Base-by-base conservation (phyloP, 2,888 invertebrate genomes). In the Scaptomyza caliginosa region DNA sequence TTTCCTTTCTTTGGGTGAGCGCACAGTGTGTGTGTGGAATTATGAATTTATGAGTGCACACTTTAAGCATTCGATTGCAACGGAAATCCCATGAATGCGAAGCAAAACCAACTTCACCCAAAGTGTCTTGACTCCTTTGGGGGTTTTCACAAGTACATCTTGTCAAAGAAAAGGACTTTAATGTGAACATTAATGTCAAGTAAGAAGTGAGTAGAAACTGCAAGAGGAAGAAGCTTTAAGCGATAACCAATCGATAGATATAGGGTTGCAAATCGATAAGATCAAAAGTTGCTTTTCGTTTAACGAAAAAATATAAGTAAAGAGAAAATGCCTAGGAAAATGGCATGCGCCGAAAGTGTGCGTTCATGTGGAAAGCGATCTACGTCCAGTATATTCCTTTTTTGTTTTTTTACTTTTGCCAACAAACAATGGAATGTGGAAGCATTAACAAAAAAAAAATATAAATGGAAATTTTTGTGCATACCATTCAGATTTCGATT, bases 321-420 rank as follows among this genome's bases (percentile, higher is more conserved):
- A 16, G 11, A 6, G 17, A 2, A 11, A 28, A 43, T 34, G 3
- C 16, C 16, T 34, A 23, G 21, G 11, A 16, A 1, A 7, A 1
- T 58, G 79, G 75, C 82, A 54, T 83, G 82, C 62, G 82, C 57
- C 84, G 55, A 74, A 77, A 77, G 79, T 76, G 82, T 77, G 84
- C 74, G 50, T 52, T 67, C 55, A 51, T 63, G 60, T 56, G 70
- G 64, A 74, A 76, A 76, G 49, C 46, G 54, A 69, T 55, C 28
- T 50, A 43, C 62, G 67, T 71, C 74, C 67, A 55, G 59, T 65
- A 6, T 8, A 26, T 26, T 6, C 11, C 1, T 43, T 11, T 0
- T 2, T 3, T 6, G n/a, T 13, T 13, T 13, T 23, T 10, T 11
- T n/a, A 11, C 19, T 56, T 28, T 59, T 32, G 66, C 21, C 30